Evolutionary conservation across 2,888 invertebrate genomes (phyloP).

Genomic region (Thereva unica): DNA sequence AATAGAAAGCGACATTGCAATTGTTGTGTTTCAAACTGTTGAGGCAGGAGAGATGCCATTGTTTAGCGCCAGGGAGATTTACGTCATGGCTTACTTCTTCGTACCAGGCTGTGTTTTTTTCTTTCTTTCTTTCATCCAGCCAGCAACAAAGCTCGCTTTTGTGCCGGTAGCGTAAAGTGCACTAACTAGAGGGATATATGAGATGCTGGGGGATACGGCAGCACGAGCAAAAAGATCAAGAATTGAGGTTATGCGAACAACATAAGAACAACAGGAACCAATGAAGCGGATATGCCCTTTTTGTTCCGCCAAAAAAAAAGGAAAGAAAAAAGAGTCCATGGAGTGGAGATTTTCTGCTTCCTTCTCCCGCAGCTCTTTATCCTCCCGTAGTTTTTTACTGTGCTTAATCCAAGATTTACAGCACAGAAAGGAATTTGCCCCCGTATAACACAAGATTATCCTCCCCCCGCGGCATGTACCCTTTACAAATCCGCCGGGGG

Average conservation of each 20-base stretch:
- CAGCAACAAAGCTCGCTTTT: too few relatives aligned
- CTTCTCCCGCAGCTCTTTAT: background rate
- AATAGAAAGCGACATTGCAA: too few relatives aligned
- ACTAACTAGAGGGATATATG: too few relatives aligned
- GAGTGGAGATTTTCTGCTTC: background rate
- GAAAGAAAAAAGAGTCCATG: background rate
- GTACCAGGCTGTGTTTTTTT: too few relatives aligned
- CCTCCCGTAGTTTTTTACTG: background rate
- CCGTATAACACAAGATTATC: conserved; percentile 1
- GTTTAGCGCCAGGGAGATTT: too few relatives aligned
- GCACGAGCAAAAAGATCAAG: conserved; percentile 6
- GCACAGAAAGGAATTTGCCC: background rate
- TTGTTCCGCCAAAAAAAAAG: background rate
- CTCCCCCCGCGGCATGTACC: background rate
- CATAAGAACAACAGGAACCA: background rate
- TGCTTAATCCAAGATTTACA: conserved; percentile 11
- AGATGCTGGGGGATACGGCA: too few relatives aligned
- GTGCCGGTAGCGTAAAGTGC: too few relatives aligned
- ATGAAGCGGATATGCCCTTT: background rate
- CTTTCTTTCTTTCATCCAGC: too few relatives aligned
- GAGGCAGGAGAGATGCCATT: too few relatives aligned
- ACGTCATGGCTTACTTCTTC: too few relatives aligned
- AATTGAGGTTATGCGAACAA: conserved; percentile 20
- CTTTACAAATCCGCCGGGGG: background rate
- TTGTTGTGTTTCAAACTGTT: too few relatives aligned